Base-by-base conservation (phyloP, 2,888 invertebrate species). In the Gandaritis pyraliata region DNA sequence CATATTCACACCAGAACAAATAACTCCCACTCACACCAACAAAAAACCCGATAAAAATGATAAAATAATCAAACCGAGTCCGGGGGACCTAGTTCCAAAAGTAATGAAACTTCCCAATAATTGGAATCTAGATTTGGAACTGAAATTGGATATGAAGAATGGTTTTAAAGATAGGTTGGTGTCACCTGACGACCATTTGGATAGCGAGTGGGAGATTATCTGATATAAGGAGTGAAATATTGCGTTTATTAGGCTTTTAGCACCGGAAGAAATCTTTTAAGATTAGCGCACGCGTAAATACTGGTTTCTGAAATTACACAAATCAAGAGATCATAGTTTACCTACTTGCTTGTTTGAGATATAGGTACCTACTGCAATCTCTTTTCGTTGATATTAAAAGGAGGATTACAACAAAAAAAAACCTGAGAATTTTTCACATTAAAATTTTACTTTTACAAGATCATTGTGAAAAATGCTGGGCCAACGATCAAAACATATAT, bases 51-150 rank as follows among this genome's bases (percentile, higher is more conserved):
- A 66, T 65, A 30, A 66, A 58, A 13, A 29, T 57, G 39, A 18
- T 47, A 45, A 1, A 69, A 65, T 54, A 49, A 41, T 12, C 11
- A 49, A 1, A 49, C 16, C 30, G 4, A 43, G 39, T 30, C 72
- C 75, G 0, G 66, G 76, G 38, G 87, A 92, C 58, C 76, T 91
- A 61, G 85, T 92, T 7, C 92, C 93, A 30, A 93, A 92, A 75
- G 83, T 93, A 36, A 82, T 93, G 29, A 84, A 92, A 63, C 80
- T 94, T 61, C 94, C 94, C 0, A 93, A 93, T 53, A 91, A 90
- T 39, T 94, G 94, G 94, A 94, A 94, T 72, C 80, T 94, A 48
- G 90, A 91, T 71, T 90, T 94, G 10, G 86, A 91, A 66, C 65
- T 92, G 23, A 81, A 82, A 56, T 71, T 91, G 45, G 90, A 90